These are phyloP conservation scores for Notoglanidium macrostoma DNA, from an alignment of 2,797 vertebrate genomes.

Conservation along the genomic window DNA sequence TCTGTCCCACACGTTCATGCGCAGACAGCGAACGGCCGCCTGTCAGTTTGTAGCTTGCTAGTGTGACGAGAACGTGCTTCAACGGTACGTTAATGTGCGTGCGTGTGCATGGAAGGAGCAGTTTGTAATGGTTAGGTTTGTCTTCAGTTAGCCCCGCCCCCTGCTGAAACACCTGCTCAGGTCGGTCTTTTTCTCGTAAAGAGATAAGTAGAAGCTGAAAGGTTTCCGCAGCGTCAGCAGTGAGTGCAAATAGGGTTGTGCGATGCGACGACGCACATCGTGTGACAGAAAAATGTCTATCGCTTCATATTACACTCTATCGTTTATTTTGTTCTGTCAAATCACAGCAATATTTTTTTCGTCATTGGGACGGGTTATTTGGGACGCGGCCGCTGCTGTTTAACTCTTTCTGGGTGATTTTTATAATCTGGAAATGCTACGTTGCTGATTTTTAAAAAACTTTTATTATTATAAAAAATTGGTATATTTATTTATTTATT, in stretches of 20 bases:
- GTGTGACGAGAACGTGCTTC: constrained; percentile 30
- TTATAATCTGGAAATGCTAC: no score
- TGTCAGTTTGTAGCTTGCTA: not conserved
- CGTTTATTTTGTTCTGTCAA: no score
- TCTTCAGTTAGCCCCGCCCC: not conserved
- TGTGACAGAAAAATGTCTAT: no score
- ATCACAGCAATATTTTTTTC: no score
- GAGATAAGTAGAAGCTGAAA: not conserved
- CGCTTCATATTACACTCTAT: no score
- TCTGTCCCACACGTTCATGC: not conserved
- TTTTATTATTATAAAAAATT: no score
- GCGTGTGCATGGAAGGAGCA: constrained; percentile 12
- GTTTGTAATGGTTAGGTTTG: not conserved
- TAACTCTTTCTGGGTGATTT: no score
- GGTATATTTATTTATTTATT: no score
- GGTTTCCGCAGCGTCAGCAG: not conserved
- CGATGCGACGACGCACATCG: no score
- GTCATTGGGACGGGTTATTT: no score
- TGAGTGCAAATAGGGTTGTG: not conserved
- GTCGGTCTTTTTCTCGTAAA: not conserved
- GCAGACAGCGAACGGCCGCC: not conserved
- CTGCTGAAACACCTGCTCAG: not conserved
- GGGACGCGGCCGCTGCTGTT: no score
- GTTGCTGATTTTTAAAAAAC: no score
- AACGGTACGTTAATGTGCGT: constrained; percentile 30